phyloP scores from a whole-genome alignment of 2,888 invertebrate species.

The Brenthis ino region DNA sequence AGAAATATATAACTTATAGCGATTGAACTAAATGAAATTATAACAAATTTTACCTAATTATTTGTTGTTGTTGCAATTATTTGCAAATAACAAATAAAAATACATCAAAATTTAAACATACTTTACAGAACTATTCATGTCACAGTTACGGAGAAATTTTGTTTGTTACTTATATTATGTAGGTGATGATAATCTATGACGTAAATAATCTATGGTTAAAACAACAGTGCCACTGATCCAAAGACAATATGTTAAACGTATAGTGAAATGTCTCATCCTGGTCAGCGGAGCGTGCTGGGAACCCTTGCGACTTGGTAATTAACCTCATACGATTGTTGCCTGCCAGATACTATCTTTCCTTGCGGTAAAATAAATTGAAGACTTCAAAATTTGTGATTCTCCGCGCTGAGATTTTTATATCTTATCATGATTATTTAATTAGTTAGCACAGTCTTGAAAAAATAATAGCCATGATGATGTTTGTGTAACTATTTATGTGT shows the following conservation, averaged over 20 bases:
- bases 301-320: slow-evolving; percentile 59
- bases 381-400: slow-evolving; percentile 23
- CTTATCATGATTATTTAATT: neutral
- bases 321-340: slow-evolving; percentile 39
- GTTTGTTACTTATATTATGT: too few species aligned
- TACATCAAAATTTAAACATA: too few species aligned
- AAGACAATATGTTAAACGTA: slow-evolving; percentile 36
- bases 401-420: slow-evolving; percentile 7
- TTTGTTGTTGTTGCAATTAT: too few species aligned
- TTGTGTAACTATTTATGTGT: too few species aligned
- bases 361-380: slow-evolving; percentile 34
- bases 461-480: too few species aligned
- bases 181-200: too few species aligned
- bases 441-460: neutral
- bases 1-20: too few species aligned
- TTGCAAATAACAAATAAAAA: too few species aligned
- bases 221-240: slow-evolving; percentile 37
- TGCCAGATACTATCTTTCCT: slow-evolving; percentile 43
- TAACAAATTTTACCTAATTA: too few species aligned
- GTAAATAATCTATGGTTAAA: slow-evolving; percentile 33
- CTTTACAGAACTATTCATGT: too few species aligned
- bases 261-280: slow-evolving; percentile 67
- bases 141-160: too few species aligned
- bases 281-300: slow-evolving; percentile 69
- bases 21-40: too few species aligned